phyloP scores from a whole-genome alignment of 2,113 vertebrate species.

The Chaetodon trifascialis region DNA sequence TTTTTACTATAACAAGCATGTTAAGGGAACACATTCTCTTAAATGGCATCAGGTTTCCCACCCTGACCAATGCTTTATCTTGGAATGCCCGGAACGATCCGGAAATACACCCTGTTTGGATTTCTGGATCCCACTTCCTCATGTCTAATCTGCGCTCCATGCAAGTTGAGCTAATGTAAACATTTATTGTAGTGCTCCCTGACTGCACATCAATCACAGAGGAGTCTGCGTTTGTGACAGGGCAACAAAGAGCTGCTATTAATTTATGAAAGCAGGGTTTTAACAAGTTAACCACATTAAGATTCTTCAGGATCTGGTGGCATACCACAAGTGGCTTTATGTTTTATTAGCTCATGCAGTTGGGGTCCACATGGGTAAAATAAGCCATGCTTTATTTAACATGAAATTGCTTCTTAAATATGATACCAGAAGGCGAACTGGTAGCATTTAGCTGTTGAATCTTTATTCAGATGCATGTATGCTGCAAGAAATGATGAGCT shows the following conservation, averaged over 20 bases:
- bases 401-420: slow-evolving; percentile 47
- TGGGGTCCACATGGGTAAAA: slow-evolving; percentile 41
- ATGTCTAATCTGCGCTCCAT: slow-evolving; percentile 64
- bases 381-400: slow-evolving; percentile 39
- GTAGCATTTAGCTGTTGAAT: slow-evolving; percentile 7
- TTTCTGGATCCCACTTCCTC: slow-evolving; percentile 73
- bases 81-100: slow-evolving; percentile 69
- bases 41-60: slow-evolving; percentile 77
- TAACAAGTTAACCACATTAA: slow-evolving; percentile 76
- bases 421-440: background rate
- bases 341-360: slow-evolving; percentile 61
- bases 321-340: slow-evolving; percentile 55
- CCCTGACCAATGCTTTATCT: slow-evolving; percentile 70
- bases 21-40: slow-evolving; percentile 66
- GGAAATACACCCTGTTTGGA: slow-evolving; percentile 75
- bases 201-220: slow-evolving; percentile 70
- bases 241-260: slow-evolving; percentile 57
- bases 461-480: slow-evolving; percentile 16
- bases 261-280: slow-evolving; percentile 67
- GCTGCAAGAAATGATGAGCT: slow-evolving; percentile 39
- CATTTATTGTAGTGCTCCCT: slow-evolving; percentile 70
- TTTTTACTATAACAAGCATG: slow-evolving; percentile 62
- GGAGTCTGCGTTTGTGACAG: slow-evolving; percentile 41
- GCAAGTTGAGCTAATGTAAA: slow-evolving; percentile 74
- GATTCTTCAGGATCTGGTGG: slow-evolving; percentile 68